Base-by-base conservation (phyloP, 1,140 invertebrate genomes). In the Bactericera cockerelli region DNA sequence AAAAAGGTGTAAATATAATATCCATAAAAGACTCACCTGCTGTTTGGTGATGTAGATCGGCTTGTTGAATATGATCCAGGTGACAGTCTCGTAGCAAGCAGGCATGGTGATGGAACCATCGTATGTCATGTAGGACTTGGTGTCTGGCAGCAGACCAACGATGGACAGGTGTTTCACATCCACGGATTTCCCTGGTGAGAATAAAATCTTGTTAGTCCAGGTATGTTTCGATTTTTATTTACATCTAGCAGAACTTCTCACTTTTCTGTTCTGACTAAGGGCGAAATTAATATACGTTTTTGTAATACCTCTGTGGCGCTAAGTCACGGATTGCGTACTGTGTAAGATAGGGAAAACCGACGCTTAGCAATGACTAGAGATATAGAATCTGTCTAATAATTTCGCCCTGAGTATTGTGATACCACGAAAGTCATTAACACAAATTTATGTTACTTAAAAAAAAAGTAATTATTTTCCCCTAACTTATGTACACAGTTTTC, bases 61-160 rank as follows among this genome's bases (percentile, higher is more conserved):
- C 73, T 93, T 94, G 74, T 97, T 97, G 67, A 94, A 78, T 63
- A 97, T 86, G 68, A 96, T 81, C 93, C 93, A 97, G 63, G 91
- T 94, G 70, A 90, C 87, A 24, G 89, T 92, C 72, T 93, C 89
- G 74, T 90, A 87, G 74, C 89, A 92, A 59, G 87, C 87, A 1
- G 93, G 93, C 73, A 89, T 89, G 39, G 93, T 97, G 16, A 89
- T 89, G 42, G 91, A 95, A 28, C 93, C 93, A 67, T 97, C 93
- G 73, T 97, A 97, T 24, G 93, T 96, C 83, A 97, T 93, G 74
- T 94, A 97, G 72, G 91, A 87, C 67, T 90, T 86, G 55, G 92
- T 95, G 66, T 92, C 87, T 1, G 92, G 92, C 36, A 96, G 73
- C 54, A 96, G 76, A 19, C 88, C 89, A 31, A 84, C 76, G 39